Evolutionary conservation across 1,140 invertebrate genomes (phyloP).

Genomic region (Rhyacophila brunnea): DNA sequence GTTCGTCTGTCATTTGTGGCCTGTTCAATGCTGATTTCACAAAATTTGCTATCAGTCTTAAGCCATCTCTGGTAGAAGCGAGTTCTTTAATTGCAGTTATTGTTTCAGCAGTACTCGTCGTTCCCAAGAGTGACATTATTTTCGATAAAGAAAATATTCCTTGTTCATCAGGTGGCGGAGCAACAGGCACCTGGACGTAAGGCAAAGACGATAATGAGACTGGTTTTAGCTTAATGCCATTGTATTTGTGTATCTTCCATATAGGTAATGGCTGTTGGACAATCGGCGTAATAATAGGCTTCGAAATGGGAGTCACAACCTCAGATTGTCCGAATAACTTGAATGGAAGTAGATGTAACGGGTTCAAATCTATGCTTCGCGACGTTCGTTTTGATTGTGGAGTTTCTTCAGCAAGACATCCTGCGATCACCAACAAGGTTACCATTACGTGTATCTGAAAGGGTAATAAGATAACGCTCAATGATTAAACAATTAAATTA

Average conservation of each 20-base stretch:
- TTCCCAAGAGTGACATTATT: slow-evolving; percentile 25
- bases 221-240: slow-evolving; percentile 29
- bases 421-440: neutral
- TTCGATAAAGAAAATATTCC: slow-evolving; percentile 12
- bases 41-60: slow-evolving; percentile 22
- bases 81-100: slow-evolving; percentile 20
- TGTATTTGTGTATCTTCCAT: slow-evolving; percentile 33
- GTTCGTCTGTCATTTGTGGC: slow-evolving; percentile 2
- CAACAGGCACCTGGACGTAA: neutral
- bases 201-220: slow-evolving; percentile 14
- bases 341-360: neutral
- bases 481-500: too few relatives aligned
- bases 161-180: neutral
- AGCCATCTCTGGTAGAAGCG: slow-evolving; percentile 24
- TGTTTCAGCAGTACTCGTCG: slow-evolving; percentile 21
- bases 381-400: neutral
- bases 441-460: neutral
- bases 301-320: neutral
- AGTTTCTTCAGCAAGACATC: neutral
- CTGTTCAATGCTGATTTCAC: slow-evolving; percentile 16
- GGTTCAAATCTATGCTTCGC: slow-evolving; percentile 1
- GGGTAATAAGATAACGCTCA: too few relatives aligned
- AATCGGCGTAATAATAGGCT: neutral
- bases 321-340: neutral
- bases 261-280: slow-evolving; percentile 20